These are phyloP conservation scores for Bimastos eiseni DNA, from an alignment of 2,888 invertebrate genomes.

Conservation along the genomic window DNA sequence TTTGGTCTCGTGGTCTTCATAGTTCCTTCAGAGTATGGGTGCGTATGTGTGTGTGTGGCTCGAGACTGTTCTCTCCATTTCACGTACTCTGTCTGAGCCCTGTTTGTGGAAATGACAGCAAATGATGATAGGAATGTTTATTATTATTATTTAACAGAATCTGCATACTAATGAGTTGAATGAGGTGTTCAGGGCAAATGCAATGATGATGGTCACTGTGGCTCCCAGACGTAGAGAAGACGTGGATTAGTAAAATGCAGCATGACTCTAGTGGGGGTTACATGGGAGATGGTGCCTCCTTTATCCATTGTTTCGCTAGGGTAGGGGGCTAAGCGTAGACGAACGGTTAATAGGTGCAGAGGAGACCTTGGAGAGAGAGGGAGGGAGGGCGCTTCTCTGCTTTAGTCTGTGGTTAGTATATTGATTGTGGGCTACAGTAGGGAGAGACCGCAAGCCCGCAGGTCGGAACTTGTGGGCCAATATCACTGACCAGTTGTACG, in stretches of 20 bases:
- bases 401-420: background rate
- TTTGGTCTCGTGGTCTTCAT: background rate
- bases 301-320: background rate
- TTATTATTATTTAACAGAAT: background rate
- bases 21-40: background rate
- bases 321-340: background rate
- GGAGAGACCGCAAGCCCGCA: background rate
- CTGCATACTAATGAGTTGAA: background rate
- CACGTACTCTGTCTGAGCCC: background rate
- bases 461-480: background rate
- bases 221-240: background rate
- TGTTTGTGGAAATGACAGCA: background rate
- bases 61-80: background rate
- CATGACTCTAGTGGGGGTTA: background rate
- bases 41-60: background rate
- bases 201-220: background rate
- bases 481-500: conserved; percentile 13
- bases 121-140: no score
- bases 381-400: background rate
- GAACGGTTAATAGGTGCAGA: background rate
- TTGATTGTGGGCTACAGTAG: background rate
- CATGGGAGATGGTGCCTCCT: background rate
- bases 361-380: background rate
- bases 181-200: background rate
- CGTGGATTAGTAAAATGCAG: background rate